These are phyloP conservation scores for Stenodera caucasica DNA, from an alignment of 2,888 invertebrate genomes.

Conservation along the genomic window DNA sequence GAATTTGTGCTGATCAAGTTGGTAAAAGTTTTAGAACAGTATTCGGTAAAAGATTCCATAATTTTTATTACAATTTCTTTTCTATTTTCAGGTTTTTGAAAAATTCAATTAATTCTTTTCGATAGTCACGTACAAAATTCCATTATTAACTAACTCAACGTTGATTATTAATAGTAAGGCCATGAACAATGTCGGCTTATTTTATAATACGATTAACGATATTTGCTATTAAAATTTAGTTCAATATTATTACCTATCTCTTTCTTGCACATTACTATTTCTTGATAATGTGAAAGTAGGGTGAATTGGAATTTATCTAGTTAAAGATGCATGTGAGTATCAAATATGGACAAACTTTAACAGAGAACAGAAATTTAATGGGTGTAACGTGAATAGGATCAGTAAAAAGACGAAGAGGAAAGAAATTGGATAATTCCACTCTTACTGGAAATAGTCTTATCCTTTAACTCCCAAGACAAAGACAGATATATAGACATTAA, in stretches of 20 bases:
- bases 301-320: neutral
- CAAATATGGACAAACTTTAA: neutral
- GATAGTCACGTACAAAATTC: too few species aligned
- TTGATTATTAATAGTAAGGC: neutral
- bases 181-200: neutral
- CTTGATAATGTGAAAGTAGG: too few species aligned
- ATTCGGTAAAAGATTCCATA: too few species aligned
- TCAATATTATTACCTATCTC: neutral
- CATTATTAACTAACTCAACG: too few species aligned
- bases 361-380: neutral
- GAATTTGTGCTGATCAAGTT: conserved; percentile 2
- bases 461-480: neutral
- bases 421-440: neutral
- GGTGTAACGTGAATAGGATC: neutral
- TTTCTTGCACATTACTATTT: too few species aligned
- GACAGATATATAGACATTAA: neutral
- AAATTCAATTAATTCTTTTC: too few species aligned
- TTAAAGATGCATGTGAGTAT: neutral
- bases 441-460: neutral
- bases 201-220: neutral
- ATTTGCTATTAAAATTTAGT: neutral
- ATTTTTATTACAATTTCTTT: too few species aligned
- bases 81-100: too few species aligned
- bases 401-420: neutral
- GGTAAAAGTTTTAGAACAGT: neutral